A percentile compares a stretch with the other conserved stretches of the same genome.
These are phyloP conservation scores for Procambarus virginalis DNA, from an alignment of 1,140 invertebrate species.

Conservation along the genomic window DNA sequence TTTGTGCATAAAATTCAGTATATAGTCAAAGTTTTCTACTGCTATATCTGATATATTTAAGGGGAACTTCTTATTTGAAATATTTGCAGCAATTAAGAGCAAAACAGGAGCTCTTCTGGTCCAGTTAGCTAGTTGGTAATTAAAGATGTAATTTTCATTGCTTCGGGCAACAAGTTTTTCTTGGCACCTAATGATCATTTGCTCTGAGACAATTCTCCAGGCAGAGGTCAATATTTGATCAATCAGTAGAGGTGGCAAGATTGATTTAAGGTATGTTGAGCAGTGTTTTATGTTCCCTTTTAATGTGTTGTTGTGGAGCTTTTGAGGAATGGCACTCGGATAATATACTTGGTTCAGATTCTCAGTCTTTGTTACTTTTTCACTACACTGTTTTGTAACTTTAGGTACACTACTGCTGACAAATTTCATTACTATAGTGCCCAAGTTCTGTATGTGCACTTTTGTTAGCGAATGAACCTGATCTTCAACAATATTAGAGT, in stretches of 20 bases:
- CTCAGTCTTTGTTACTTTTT: neutral
- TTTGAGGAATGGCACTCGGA: neutral
- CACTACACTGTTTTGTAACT: neutral
- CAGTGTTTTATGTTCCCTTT: slow-evolving; percentile 16
- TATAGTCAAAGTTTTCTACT: neutral
- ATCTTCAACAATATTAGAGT: neutral
- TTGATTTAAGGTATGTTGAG: slow-evolving; percentile 13
- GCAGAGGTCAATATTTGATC: slow-evolving; percentile 10
- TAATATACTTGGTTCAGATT: neutral
- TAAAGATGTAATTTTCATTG: too few relatives aligned
- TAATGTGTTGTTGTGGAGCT: neutral
- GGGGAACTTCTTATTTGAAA: slow-evolving; percentile 9
- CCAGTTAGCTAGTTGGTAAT: slow-evolving; percentile 37
- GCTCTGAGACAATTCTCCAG: slow-evolving; percentile 25
- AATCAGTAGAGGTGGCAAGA: slow-evolving; percentile 32
- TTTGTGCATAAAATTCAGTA: slow-evolving; percentile 17
- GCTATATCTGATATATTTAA: slow-evolving; percentile 27
- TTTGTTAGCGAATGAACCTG: neutral
- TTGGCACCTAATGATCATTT: slow-evolving; percentile 7
- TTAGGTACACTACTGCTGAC: neutral
- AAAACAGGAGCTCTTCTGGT: slow-evolving; percentile 25
- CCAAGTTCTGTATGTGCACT: neutral
- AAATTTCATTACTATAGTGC: neutral
- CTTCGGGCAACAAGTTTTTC: neutral
- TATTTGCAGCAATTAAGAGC: slow-evolving; percentile 12